A percentile compares a stretch with the other conserved stretches of the same genome.
phyloP scores from a whole-genome alignment of 2,113 vertebrate species.

The Martes martes region DNA sequence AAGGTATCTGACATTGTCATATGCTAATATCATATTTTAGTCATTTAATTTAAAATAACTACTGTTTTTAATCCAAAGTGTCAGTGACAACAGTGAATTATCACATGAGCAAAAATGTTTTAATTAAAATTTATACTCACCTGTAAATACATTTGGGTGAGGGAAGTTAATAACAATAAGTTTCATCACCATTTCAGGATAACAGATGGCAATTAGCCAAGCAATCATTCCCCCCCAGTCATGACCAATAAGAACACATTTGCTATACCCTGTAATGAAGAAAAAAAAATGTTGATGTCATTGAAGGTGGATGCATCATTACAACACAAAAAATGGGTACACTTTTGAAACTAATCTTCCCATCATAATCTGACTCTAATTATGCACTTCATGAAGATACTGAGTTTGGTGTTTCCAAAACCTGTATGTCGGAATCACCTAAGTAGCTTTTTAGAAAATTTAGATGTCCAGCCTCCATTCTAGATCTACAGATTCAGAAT shows the following conservation, averaged over 20 bases:
- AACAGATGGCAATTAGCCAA: conserved; percentile 96
- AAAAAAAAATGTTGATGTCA: conserved; percentile 61
- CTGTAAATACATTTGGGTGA: conserved; percentile 94
- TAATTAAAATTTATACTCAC: conserved; percentile 79
- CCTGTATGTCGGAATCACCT: neutral
- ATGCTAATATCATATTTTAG: neutral
- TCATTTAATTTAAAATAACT: conserved; percentile 9
- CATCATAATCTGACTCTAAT: neutral
- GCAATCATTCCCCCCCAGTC: conserved; percentile 98
- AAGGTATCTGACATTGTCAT: neutral
- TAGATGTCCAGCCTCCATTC: neutral
- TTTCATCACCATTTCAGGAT: conserved; percentile 97
- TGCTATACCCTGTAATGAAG: conserved; percentile 91
- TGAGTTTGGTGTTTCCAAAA: neutral
- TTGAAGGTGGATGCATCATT: neutral
- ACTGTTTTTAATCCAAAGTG: conserved; percentile 7
- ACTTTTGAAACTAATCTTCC: neutral
- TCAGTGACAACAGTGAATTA: neutral
- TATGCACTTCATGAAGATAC: neutral
- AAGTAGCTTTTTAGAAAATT: conserved; percentile 5
- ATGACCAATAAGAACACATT: conserved; percentile 95
- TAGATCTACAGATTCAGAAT: neutral
- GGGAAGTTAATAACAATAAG: conserved; percentile 97
- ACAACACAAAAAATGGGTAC: neutral
- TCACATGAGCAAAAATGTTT: conserved; percentile 3